Conservation (phyloP, 1,140 invertebrate species). For the Panagrolaimus sp. region DNA sequence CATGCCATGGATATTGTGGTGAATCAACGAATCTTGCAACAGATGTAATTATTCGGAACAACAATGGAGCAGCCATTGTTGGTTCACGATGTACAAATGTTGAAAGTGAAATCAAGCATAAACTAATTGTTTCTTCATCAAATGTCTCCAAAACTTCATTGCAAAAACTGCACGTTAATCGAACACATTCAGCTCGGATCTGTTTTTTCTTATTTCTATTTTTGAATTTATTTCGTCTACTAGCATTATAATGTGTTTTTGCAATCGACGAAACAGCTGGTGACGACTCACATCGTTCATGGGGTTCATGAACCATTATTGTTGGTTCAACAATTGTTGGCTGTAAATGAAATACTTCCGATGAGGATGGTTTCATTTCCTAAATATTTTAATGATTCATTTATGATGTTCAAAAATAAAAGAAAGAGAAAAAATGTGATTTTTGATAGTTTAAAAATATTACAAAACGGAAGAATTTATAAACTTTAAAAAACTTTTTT, state of each 20-base stretch:
- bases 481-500: no score
- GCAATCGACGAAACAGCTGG: neutral
- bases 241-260: conserved; percentile 7
- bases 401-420: no score
- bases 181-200: conserved; percentile 65
- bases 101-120: conserved; percentile 84
- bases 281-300: neutral
- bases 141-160: conserved; percentile 77
- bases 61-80: conserved; percentile 77
- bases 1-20: conserved; percentile 72
- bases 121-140: conserved; percentile 88
- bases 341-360: conserved; percentile 14
- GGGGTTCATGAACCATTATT: neutral
- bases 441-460: no score
- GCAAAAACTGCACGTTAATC: conserved; percentile 64
- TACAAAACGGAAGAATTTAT: no score
- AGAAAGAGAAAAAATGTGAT: no score
- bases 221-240: conserved; percentile 28
- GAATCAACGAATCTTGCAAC: conserved; percentile 51
- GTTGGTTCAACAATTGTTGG: conserved; percentile 26
- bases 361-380: conserved; percentile 2
- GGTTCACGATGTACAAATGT: conserved; percentile 94
- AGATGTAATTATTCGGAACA: conserved; percentile 80
- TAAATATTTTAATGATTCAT: no score
- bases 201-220: conserved; percentile 30